Base-by-base conservation (phyloP, 2,797 vertebrate species). In the Crenuchus spilurus region DNA sequence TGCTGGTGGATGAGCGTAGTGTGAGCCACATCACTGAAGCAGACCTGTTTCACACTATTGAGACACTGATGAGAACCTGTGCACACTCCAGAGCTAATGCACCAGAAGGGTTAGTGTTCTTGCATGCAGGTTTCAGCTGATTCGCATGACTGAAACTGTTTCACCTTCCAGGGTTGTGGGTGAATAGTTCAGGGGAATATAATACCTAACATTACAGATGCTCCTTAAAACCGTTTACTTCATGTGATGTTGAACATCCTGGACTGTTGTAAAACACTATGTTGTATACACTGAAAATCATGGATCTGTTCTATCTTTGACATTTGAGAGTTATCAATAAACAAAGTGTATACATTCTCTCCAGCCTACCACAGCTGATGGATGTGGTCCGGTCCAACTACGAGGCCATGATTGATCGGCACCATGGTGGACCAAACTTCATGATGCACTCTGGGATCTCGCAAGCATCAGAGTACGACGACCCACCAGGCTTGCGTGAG, bases 401-500 rank as follows among this genome's bases (percentile, higher is more conserved):
- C 2, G 98, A 99, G 87, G 97, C 98, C 62, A 99, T 99, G 98
- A 98, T 99, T 79, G 98, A 99, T 83, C 94, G 98, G 70, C 97
- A 98, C 78, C 97, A 99, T 0, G 97, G 97, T 13, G 98, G 98
- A 70, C 97, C 97, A 37, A 99, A 99, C 89, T 99, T 99, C 86
- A 99, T 99, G 98, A 99, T 99, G 98, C 98, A 99, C 87, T 99
- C 97, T 83, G 98, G 97, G 79, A 99, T 99, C 71, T 99, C 98
- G 14, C 98, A 99, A 87, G 98, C 98, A 2, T 99, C 97, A 0
- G 98, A 99, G 81, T 99, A 99, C 0, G 97, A 99, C 67, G 98
- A 99, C 80, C 98, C 98, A 0, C 97, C 98, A 1, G 98, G 98
- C 77, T 91, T 99, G 86, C 90, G 97, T 81, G 98, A 99, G 91